Evolutionary conservation across 1,140 invertebrate species (phyloP).

Genomic region (Drosophila lacertosa): DNA sequence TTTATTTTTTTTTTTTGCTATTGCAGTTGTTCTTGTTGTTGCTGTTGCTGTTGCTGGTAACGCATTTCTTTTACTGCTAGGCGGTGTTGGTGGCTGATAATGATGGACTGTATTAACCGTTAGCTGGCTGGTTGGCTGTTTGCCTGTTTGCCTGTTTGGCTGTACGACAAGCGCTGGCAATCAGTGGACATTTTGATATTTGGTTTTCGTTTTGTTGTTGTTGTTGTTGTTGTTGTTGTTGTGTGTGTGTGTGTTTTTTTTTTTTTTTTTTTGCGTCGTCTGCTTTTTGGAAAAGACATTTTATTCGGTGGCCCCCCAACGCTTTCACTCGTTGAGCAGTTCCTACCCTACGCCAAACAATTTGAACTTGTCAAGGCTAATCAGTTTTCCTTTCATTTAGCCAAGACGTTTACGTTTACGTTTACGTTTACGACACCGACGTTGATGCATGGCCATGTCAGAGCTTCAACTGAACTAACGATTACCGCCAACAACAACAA

Average conservation of each 20-base stretch:
- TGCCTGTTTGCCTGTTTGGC: conserved; percentile 28
- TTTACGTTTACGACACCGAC: conserved; percentile 65
- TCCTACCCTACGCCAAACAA: conserved; percentile 60
- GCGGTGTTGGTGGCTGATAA: conserved; percentile 63
- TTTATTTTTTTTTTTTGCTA: neutral
- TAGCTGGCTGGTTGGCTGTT: conserved; percentile 50
- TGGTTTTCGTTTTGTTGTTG: conserved; percentile 49
- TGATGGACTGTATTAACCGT: conserved; percentile 83
- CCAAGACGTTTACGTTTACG: too few species aligned
- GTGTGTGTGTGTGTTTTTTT: conserved; percentile 26
- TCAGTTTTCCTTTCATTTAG: conserved; percentile 80
- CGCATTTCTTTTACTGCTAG: conserved; percentile 68
- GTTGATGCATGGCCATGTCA: conserved; percentile 72
- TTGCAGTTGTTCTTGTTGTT: conserved; percentile 35
- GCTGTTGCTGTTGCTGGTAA: conserved; percentile 49
- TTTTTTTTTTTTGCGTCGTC: conserved; percentile 31
- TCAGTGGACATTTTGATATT: conserved; percentile 78
- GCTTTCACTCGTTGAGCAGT: conserved; percentile 68
- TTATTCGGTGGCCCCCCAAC: conserved; percentile 31
- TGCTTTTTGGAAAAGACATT: conserved; percentile 38
- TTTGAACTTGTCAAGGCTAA: conserved; percentile 81
- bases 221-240: too few species aligned
- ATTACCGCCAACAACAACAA: conserved; percentile 9
- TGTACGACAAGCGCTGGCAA: conserved; percentile 72
- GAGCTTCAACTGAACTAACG: conserved; percentile 4